Evolutionary conservation across 2,113 vertebrate genomes (phyloP).

Genomic region (Acinonyx jubatus): DNA sequence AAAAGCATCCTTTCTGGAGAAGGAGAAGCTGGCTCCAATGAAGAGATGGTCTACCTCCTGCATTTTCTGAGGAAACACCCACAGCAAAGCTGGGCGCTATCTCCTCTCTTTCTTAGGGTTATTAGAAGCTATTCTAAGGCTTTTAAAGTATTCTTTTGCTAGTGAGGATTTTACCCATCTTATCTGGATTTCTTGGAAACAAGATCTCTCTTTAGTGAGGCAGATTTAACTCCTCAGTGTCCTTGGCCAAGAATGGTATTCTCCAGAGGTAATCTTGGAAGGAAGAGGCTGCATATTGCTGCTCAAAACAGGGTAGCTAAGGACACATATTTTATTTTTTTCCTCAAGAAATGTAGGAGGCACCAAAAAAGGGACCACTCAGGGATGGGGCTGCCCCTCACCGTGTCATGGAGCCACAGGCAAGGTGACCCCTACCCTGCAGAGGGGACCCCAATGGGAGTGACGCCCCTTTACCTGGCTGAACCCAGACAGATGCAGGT

Average conservation of each 20-base stretch:
- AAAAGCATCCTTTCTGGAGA: conserved; percentile 53
- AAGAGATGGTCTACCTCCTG: neutral
- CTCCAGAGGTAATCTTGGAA: conserved; percentile 65
- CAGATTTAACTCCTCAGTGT: conserved; percentile 66
- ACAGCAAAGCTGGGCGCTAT: neutral
- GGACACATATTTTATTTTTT: conserved; percentile 57
- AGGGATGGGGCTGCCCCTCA: conserved; percentile 23
- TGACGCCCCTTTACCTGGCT: neutral
- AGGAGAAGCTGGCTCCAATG: conserved; percentile 1
- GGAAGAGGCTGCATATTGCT: conserved; percentile 63
- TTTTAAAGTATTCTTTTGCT: conserved; percentile 31
- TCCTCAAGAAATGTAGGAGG: conserved; percentile 74
- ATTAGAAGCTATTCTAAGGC: conserved; percentile 48
- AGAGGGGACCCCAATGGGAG: neutral
- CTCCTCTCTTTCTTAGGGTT: neutral
- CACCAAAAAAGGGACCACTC: conserved; percentile 63
- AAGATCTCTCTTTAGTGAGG: conserved; percentile 22
- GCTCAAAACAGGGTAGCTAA: conserved; percentile 55
- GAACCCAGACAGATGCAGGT: conserved; percentile 29
- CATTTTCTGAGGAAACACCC: neutral
- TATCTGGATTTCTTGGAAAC: conserved; percentile 37
- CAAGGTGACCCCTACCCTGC: neutral
- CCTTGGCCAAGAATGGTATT: conserved; percentile 69
- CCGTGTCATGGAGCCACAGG: neutral
- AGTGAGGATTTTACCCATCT: neutral